Evolutionary conservation across 2,113 vertebrate genomes (phyloP).

Genomic region (Ptilonorhynchus violaceus): DNA sequence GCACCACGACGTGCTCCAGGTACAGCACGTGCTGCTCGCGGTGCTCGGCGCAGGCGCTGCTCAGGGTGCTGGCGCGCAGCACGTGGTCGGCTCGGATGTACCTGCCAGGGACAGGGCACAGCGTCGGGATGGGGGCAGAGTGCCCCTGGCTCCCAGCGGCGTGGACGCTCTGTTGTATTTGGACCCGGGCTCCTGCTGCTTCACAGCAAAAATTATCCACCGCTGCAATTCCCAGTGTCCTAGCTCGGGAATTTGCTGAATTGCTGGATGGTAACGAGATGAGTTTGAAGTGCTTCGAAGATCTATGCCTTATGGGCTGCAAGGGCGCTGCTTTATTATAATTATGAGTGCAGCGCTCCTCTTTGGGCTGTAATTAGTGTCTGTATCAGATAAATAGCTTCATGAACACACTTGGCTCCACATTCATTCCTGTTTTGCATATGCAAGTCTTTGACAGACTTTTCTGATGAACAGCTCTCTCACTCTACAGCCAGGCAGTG

Average conservation of each 20-base stretch:
- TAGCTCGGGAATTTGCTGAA: neutral
- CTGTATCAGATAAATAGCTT: conserved; percentile 45
- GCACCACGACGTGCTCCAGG: conserved; percentile 87
- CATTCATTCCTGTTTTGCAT: neutral
- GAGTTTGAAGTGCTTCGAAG: neutral
- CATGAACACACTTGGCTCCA: neutral
- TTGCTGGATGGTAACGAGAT: neutral
- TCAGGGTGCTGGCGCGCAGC: conserved; percentile 75
- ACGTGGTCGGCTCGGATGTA: conserved; percentile 82
- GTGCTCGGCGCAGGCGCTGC: conserved; percentile 77
- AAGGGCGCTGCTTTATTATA: neutral
- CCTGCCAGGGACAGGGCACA: conserved; percentile 47
- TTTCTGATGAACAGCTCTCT: neutral
- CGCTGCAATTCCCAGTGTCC: neutral
- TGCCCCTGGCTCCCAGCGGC: neutral
- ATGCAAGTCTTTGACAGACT: neutral
- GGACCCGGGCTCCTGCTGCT: neutral
- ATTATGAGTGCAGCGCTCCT: neutral
- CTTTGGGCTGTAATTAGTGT: conserved; percentile 20
- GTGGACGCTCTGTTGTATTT: fast-evolving
- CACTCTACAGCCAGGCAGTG: neutral
- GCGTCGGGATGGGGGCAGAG: fast-evolving
- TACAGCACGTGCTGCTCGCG: conserved; percentile 77
- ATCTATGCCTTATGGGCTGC: conserved; percentile 21
- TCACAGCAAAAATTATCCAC: neutral